These are phyloP conservation scores for Flabesymbios commensalis DNA, from an alignment of 2,888 invertebrate species.

Conservation along the genomic window DNA sequence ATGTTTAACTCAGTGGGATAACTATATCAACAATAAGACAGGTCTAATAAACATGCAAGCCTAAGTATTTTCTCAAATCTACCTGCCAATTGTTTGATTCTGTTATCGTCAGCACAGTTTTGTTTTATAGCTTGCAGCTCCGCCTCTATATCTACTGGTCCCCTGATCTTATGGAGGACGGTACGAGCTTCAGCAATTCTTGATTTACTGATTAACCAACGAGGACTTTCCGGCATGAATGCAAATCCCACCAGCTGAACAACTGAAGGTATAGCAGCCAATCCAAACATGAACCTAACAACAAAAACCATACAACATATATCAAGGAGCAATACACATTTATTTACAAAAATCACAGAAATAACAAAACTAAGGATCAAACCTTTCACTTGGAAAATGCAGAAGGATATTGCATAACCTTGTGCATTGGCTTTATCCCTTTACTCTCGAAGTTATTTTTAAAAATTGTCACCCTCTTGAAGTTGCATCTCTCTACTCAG, in stretches of 20 bases:
- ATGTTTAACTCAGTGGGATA: no score
- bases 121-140: no score
- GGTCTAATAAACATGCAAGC: no score
- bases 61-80: no score
- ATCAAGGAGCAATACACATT: not conserved
- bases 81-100: no score
- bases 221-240: conserved; percentile 66
- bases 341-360: not conserved
- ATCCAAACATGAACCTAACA: conserved; percentile 64
- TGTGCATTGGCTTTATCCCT: no score
- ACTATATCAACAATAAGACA: no score
- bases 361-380: not conserved
- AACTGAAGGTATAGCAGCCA: conserved; percentile 64
- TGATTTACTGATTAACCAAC: conserved; percentile 62
- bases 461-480: no score
- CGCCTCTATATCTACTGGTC: not conserved
- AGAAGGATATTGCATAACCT: no score
- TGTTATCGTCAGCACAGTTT: no score
- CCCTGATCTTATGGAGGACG: conserved; percentile 15
- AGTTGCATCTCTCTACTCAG: no score
- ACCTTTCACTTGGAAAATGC: not conserved
- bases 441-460: no score
- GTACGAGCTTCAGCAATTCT: conserved; percentile 18
- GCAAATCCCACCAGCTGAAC: conserved; percentile 66
- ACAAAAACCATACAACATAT: not conserved